Evolutionary conservation across 2,797 vertebrate genomes (phyloP), one percentile per base, ranked within the genome.

Genomic region (Vultur gryphus): DNA sequence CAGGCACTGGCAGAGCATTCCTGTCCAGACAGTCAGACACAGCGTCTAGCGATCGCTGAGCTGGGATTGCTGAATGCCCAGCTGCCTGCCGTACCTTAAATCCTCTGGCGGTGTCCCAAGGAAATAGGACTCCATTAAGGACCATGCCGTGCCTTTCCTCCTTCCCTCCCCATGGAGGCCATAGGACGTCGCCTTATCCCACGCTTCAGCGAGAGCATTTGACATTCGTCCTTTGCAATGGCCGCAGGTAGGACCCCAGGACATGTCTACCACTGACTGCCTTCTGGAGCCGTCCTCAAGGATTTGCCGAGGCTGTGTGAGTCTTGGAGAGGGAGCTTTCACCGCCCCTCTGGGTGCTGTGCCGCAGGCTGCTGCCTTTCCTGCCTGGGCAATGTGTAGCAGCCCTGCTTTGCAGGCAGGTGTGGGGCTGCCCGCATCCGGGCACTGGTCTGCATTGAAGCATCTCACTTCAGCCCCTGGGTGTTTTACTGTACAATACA

Each of bases 21-120:
- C 61, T 93, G 26, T 67, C 44, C 80, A 44, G 37, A 51, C 83
- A 92, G 85, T 89, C 93, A 96, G 93, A 92, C 57, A 31, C 20
- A 48, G 84, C 4, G 33, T 49, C 84, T 79, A 65, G 76, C 10
- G n/a, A 64, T 72, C 0, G 1, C 84, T 89, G 89, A 65, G 90
- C 59, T 87, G 95, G 81, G 89, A 84, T 81, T 89, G 95, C 93
- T 87, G 91, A 87, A 87, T 94, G 82, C 71, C 80, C 93, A 96
- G 95, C 95, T 97, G 96, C 86, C 81, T 16, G 19, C 19, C 0
- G 19, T 92, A 92, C 78, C 90, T 90, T 96, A 93, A 95, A 93
- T 91, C 87, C 84, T 69, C 75, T 97, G 96, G 96, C 93, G 4
- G 52, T 79, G 46, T 80, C 88, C 96, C 96, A 97, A 20, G 73